Evolutionary conservation across 2,888 invertebrate genomes (phyloP), one percentile per base, ranked within the genome.

Genomic region (Falcaria lacertinaria): DNA sequence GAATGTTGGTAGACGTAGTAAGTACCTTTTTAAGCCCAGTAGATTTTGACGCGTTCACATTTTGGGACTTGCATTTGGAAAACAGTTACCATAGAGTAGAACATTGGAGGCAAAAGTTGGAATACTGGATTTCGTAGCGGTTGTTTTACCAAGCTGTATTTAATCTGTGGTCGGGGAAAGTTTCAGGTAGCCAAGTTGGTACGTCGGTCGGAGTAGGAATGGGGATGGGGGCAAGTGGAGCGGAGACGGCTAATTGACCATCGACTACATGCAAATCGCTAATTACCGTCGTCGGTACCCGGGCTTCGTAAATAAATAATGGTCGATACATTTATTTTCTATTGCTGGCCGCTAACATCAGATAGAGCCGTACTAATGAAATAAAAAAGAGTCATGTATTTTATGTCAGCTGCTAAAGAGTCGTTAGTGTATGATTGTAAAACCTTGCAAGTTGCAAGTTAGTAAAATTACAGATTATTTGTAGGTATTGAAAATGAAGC

Each of bases 1-100:
- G 80, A 80, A 83, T 83, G 80, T 83, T 83, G 83, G 84, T 85
- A 80, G 78, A 75, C 78, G 73, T 82, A 72, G 70, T 73, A 74
- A 81, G 78, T 70, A 77, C 77, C n/a, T 80, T 81, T 80, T 83
- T 79, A 84, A 84, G 79, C 73, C 74, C 74, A 64, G 65, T 57
- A 76, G 74, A 75, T 77, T 71, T 57, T 62, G 53, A 56, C 48
- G 39, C 43, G 73, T 74, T 61, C 71, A 60, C 56, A 74, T 50
- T 77, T 47, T 54, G 53, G 57, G 52, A 70, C 65, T 54, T 33
- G 22, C 39, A 39, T 40, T 44, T 11, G 41, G 38, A 39, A 37
- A 33, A 28, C 35, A 25, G 32, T 35, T 39, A 37, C 32, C 1
- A 8, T 11, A 35, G 16, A n/a, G 39, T 28, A 42, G 38, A 34